Conservation (phyloP, 2,113 vertebrate species). For the Lichenostomus cassidix region DNA sequence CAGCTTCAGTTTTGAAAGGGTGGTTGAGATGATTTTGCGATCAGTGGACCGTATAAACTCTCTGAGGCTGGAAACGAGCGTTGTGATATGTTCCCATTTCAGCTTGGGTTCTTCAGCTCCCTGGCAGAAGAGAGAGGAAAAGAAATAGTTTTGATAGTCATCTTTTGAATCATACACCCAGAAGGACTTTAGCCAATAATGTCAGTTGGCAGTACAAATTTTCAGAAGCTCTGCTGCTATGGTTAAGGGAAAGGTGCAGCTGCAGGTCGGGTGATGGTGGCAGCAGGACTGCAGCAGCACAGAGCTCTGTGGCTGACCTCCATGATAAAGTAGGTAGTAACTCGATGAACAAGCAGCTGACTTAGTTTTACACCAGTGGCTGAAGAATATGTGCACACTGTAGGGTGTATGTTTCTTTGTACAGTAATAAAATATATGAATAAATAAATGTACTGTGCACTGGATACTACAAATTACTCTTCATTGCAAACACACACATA, state of each 20-base stretch:
- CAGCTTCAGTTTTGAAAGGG: slow-evolving; percentile 92
- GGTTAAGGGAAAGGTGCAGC: neutral
- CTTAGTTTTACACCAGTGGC: neutral
- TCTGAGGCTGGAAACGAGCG: slow-evolving; percentile 86
- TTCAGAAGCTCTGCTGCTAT: neutral
- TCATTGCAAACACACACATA: neutral
- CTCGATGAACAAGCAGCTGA: neutral
- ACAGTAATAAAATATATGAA: neutral
- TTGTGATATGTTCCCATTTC: slow-evolving; percentile 89
- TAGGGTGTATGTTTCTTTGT: neutral
- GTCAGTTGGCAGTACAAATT: neutral
- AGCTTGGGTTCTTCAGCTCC: slow-evolving; percentile 88
- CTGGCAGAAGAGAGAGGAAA: slow-evolving; percentile 66
- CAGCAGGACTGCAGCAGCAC: neutral
- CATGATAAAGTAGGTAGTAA: neutral
- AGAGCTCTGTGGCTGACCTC: neutral
- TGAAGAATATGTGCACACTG: neutral
- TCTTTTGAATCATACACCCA: neutral
- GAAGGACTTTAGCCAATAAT: neutral
- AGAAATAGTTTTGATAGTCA: neutral
- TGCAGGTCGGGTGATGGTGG: neutral
- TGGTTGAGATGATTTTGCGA: slow-evolving; percentile 92
- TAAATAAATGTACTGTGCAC: neutral
- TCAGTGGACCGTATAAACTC: slow-evolving; percentile 94
- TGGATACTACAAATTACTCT: neutral